Conservation (phyloP, 2,113 vertebrate species). For the Ceyx cyanopectus region DNA sequence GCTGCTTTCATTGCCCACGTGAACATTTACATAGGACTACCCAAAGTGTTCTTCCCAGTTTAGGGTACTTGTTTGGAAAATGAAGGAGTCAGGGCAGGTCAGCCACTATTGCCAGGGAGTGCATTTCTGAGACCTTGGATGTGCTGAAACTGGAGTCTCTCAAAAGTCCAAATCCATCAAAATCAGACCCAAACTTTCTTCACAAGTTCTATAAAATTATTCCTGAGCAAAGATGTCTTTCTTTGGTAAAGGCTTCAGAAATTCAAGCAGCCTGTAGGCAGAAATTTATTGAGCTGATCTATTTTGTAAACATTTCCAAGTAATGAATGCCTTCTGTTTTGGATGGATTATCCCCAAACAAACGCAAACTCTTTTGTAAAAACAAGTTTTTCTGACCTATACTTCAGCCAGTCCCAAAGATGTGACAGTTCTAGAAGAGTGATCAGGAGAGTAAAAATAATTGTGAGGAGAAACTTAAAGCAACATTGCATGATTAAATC, state of each 20-base stretch:
- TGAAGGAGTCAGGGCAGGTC: neutral
- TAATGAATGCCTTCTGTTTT: neutral
- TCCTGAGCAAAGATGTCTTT: neutral
- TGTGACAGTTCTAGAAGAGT: neutral
- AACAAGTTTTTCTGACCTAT: neutral
- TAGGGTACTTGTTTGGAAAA: neutral
- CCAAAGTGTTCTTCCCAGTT: neutral
- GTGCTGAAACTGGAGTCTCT: neutral
- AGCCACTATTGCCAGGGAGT: neutral
- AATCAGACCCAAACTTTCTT: neutral
- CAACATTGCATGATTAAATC: neutral
- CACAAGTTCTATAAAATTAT: neutral
- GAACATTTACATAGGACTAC: neutral
- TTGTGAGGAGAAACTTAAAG: neutral
- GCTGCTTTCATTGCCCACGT: accelerated
- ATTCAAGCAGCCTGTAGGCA: neutral
- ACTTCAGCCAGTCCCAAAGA: neutral
- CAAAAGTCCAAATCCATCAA: neutral
- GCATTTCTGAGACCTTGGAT: neutral
- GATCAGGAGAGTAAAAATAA: neutral
- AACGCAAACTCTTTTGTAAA: neutral
- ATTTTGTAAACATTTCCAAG: neutral
- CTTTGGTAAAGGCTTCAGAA: neutral
- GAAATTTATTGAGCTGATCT: neutral
- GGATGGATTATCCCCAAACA: neutral